Evolutionary conservation across 2,797 vertebrate species (phyloP).

Genomic region (Balearica regulorum): DNA sequence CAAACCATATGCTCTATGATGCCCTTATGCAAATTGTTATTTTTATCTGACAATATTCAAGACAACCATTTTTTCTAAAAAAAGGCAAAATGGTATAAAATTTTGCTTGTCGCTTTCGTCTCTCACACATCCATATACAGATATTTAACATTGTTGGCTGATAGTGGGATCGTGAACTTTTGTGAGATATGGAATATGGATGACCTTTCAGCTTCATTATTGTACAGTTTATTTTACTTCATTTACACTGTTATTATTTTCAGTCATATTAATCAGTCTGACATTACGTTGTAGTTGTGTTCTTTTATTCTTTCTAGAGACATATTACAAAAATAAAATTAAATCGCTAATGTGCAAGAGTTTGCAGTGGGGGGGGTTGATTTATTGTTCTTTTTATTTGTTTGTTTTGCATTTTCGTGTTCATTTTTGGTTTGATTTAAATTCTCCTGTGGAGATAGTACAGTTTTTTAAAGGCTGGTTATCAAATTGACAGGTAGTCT

Average conservation of each 20-base stretch:
- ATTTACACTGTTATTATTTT: background rate
- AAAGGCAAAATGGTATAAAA: background rate
- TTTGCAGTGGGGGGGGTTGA: background rate
- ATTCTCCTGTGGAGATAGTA: background rate
- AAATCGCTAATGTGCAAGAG: background rate
- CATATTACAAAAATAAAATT: background rate
- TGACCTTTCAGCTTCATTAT: background rate
- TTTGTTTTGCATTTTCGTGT: background rate
- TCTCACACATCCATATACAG: background rate
- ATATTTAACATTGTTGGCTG: background rate
- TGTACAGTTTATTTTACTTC: background rate
- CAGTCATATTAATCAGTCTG: background rate
- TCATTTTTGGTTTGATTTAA: background rate
- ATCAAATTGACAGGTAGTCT: background rate
- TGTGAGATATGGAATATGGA: background rate
- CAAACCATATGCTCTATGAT: constrained; percentile 18
- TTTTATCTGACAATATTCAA: background rate
- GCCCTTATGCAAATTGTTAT: background rate
- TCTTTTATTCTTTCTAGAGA: background rate
- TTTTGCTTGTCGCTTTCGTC: background rate
- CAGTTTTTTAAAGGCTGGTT: background rate
- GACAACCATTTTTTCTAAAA: background rate
- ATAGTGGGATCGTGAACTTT: background rate
- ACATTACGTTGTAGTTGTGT: background rate
- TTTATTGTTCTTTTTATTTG: background rate